Conservation (phyloP, 2,113 vertebrate genomes). For the Syngnathus scovelli region DNA sequence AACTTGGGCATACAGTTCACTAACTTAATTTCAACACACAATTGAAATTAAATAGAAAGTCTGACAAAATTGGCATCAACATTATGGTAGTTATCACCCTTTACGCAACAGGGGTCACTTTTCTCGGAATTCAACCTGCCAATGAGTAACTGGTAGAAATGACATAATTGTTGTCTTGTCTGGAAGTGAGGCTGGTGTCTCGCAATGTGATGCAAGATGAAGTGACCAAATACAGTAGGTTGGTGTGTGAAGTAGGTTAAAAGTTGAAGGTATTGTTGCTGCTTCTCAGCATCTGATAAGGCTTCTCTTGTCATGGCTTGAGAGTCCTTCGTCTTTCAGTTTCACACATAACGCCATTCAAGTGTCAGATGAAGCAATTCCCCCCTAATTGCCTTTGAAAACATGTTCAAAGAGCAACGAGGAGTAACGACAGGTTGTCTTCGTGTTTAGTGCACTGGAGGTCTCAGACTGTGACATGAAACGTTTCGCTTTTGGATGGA, state of each 20-base stretch:
- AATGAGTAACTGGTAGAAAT: background rate
- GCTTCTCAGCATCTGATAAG: conserved; percentile 19
- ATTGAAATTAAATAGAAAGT: too few species aligned
- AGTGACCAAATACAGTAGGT: background rate
- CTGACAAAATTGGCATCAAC: too few species aligned
- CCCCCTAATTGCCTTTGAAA: conserved; percentile 64
- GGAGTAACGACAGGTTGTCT: conserved; percentile 49
- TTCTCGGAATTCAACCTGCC: too few species aligned
- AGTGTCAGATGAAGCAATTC: conserved; percentile 49
- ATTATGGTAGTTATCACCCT: too few species aligned
- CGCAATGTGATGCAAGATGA: background rate
- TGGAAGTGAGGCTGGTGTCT: background rate
- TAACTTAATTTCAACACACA: too few species aligned
- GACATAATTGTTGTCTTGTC: background rate
- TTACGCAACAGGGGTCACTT: too few species aligned
- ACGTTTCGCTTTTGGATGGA: conserved; percentile 70
- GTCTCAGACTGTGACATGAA: conserved; percentile 65
- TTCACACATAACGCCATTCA: conserved; percentile 34
- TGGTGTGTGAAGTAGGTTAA: background rate
- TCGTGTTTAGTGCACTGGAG: conserved; percentile 56
- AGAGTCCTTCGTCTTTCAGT: conserved; percentile 4
- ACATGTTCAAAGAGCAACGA: conserved; percentile 61
- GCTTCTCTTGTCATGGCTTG: conserved; percentile 12
- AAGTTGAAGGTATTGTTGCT: background rate
- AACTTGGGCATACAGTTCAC: background rate